Percentiles rank a stretch among this genome's conserved stretches.
Conservation (phyloP, 2,113 vertebrate genomes). For the Engraulis encrasicolus region DNA sequence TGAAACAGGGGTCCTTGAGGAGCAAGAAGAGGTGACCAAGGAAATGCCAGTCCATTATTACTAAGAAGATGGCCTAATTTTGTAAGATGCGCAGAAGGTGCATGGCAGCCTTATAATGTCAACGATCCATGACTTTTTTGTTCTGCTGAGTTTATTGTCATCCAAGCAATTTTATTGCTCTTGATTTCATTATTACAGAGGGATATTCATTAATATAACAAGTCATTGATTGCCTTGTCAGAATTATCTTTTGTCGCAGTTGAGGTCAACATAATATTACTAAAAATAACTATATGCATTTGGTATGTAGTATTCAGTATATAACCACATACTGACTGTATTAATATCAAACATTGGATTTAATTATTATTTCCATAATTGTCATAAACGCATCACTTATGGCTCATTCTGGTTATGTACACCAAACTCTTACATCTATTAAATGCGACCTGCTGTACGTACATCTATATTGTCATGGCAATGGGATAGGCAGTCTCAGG, state of each 20-base stretch:
- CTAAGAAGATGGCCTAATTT: slow-evolving; percentile 3
- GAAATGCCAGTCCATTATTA: slow-evolving; percentile 1
- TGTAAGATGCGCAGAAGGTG: background rate
- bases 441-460: background rate
- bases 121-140: background rate
- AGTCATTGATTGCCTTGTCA: too few relatives aligned
- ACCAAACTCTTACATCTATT: background rate
- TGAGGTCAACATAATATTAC: too few relatives aligned
- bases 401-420: background rate
- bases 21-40: background rate
- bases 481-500: background rate
- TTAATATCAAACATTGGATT: too few relatives aligned
- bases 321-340: background rate
- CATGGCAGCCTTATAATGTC: background rate
- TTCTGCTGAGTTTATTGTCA: too few relatives aligned
- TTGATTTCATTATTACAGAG: too few relatives aligned
- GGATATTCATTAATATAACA: too few relatives aligned
- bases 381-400: background rate
- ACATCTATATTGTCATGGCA: background rate
- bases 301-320: too few relatives aligned
- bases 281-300: too few relatives aligned
- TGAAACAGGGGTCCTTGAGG: background rate
- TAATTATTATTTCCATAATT: too few relatives aligned
- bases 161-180: too few relatives aligned
- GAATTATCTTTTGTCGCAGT: too few relatives aligned